Conservation (phyloP, 2,797 vertebrate genomes). For the Darevskia nairensis region DNA sequence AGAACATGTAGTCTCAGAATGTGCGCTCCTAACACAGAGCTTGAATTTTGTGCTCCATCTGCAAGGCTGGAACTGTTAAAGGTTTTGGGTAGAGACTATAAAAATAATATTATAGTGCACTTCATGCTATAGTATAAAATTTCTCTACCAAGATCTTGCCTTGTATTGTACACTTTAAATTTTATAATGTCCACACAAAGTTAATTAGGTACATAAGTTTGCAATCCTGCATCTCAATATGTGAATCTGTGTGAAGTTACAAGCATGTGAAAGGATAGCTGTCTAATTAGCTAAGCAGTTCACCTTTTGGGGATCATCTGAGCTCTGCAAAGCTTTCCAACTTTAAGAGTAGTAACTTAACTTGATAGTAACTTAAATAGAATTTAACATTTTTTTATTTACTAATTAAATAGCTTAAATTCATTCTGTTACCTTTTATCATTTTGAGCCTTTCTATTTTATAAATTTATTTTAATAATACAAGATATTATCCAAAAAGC, state of each 20-base stretch:
- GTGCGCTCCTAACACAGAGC: neutral
- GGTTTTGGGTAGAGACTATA: fast-evolving
- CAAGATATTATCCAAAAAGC: neutral
- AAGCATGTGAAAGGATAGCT: neutral
- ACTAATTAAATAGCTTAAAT: neutral
- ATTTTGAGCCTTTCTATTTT: neutral
- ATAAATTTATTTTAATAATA: fast-evolving
- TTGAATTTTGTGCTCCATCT: fast-evolving
- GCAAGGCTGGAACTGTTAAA: neutral
- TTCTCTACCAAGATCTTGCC: neutral
- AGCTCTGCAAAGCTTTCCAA: neutral
- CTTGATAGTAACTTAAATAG: too few species aligned
- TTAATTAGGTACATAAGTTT: neutral
- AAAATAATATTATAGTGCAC: fast-evolving
- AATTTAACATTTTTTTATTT: neutral
- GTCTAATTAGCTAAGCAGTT: too few species aligned
- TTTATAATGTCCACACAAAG: neutral
- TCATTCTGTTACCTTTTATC: fast-evolving
- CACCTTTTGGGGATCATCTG: neutral
- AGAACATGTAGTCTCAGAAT: neutral
- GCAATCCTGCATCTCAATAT: neutral
- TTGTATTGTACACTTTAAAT: too few species aligned
- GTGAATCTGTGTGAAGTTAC: neutral
- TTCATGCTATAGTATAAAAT: neutral
- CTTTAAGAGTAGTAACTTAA: too few species aligned